Conservation (phyloP, 37 sponge, comb jelly and placozoan genomes). For the Spongilla lacustris region DNA sequence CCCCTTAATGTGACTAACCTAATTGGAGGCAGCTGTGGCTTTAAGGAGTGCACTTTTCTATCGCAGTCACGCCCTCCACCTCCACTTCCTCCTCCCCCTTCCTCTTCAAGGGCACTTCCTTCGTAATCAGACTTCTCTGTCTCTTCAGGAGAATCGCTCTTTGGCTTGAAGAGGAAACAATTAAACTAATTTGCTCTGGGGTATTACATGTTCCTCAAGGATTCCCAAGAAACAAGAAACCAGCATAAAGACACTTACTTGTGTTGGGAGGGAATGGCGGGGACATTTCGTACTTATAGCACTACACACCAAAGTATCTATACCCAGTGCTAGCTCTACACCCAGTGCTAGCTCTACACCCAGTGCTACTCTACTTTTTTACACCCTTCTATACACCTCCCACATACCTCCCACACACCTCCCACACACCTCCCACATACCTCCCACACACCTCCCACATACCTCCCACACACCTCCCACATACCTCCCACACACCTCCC, state of each 20-base stretch:
- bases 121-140: neutral
- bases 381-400: too few relatives aligned
- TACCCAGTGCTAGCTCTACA: neutral
- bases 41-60: neutral
- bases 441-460: too few relatives aligned
- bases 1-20: too few relatives aligned
- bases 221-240: neutral
- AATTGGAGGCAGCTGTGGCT: neutral
- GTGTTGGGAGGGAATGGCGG: too few relatives aligned
- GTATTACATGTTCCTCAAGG: neutral
- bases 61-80: neutral
- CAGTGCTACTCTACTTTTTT: too few relatives aligned
- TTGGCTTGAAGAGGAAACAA: neutral
- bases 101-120: neutral
- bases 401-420: too few relatives aligned
- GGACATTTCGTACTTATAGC: neutral
- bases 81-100: slow-evolving; percentile 2
- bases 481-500: too few relatives aligned
- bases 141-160: neutral
- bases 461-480: too few relatives aligned
- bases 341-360: too few relatives aligned
- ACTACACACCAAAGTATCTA: neutral
- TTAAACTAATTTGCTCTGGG: neutral
- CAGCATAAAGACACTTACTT: neutral
- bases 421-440: too few relatives aligned